phyloP scores from a whole-genome alignment of 2,888 invertebrate species.

The Pheosia tremula region DNA sequence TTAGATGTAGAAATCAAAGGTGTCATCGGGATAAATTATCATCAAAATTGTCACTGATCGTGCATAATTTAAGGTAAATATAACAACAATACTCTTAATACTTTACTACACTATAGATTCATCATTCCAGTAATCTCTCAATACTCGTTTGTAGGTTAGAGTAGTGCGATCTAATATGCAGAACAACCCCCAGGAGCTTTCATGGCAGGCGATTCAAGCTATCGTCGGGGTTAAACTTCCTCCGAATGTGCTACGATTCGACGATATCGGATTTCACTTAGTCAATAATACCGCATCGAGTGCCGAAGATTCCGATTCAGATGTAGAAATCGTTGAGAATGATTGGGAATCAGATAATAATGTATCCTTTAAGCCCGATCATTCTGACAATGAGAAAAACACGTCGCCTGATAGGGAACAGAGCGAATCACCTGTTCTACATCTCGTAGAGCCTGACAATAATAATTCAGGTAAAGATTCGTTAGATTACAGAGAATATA shows the following conservation, averaged over 20 bases:
- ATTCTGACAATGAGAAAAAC: slow-evolving; percentile 77
- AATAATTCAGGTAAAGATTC: slow-evolving; percentile 74
- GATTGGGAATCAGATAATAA: slow-evolving; percentile 81
- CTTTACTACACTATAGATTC: slow-evolving; percentile 31
- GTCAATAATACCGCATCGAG: slow-evolving; percentile 76
- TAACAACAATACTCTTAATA: slow-evolving; percentile 33
- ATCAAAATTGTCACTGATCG: slow-evolving; percentile 60
- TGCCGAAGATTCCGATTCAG: slow-evolving; percentile 80
- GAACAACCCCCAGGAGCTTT: slow-evolving; percentile 85
- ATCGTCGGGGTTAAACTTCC: slow-evolving; percentile 84
- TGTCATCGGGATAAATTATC: slow-evolving; percentile 70
- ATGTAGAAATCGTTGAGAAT: slow-evolving; percentile 82
- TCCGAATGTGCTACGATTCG: slow-evolving; percentile 80
- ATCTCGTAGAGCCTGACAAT: slow-evolving; percentile 78
- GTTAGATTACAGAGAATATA: slow-evolving; percentile 71
- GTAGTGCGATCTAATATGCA: slow-evolving; percentile 84
- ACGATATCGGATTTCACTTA: slow-evolving; percentile 81
- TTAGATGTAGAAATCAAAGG: slow-evolving; percentile 83
- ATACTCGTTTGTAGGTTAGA: slow-evolving; percentile 84
- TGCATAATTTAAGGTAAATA: slow-evolving; percentile 73
- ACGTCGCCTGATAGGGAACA: slow-evolving; percentile 74
- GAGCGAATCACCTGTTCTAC: slow-evolving; percentile 76
- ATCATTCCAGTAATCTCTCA: slow-evolving; percentile 68
- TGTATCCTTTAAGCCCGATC: slow-evolving; percentile 74
- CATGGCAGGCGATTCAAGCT: slow-evolving; percentile 85